These are phyloP conservation scores for Edolisoma coerulescens DNA, from an alignment of 2,113 vertebrate species.

Conservation along the genomic window DNA sequence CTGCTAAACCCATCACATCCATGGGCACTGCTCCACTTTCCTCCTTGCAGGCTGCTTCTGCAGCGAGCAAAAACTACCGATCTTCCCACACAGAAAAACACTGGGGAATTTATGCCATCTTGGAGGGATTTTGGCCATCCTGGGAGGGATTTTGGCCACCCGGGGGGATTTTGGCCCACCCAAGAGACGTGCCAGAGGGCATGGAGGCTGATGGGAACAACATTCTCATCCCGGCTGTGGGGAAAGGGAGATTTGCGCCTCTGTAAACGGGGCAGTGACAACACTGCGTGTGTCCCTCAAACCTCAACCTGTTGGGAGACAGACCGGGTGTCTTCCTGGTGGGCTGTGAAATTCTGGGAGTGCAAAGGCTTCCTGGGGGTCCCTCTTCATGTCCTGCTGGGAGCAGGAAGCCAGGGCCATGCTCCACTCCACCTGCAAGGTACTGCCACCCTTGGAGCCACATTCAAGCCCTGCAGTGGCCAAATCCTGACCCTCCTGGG, in stretches of 20 bases:
- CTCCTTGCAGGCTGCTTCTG: neutral
- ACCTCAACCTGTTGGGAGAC: rapidly evolving
- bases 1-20: conserved; percentile 38
- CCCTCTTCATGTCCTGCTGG: rapidly evolving
- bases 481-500: neutral
- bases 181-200: neutral
- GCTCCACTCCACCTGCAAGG: neutral
- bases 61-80: neutral
- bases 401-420: neutral
- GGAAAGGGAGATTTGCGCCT: neutral
- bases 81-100: neutral
- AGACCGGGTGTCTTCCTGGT: neutral
- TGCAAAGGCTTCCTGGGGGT: neutral
- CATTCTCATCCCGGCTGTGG: neutral
- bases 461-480: rapidly evolving
- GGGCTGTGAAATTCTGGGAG: neutral
- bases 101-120: neutral
- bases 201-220: neutral
- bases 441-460: rapidly evolving
- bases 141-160: neutral
- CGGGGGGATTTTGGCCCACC: neutral
- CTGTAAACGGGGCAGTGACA: neutral
- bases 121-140: neutral
- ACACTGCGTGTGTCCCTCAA: rapidly evolving
- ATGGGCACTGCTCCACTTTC: neutral